A percentile compares a stretch with the other conserved stretches of the same genome.
Evolutionary conservation across 2,113 vertebrate genomes (phyloP).

Genomic region (Mus pahari): DNA sequence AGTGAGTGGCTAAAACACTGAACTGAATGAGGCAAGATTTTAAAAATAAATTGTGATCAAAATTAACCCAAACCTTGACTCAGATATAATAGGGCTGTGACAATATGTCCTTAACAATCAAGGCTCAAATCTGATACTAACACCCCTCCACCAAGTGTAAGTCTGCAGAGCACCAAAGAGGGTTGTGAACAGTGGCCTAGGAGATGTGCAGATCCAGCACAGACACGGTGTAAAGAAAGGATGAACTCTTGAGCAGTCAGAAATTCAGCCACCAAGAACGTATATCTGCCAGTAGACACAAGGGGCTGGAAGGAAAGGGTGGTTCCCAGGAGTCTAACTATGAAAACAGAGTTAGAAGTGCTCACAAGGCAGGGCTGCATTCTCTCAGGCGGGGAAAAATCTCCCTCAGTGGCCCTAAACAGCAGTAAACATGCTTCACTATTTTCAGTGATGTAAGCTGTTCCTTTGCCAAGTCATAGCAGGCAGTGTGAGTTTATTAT

Average conservation of each 20-base stretch:
- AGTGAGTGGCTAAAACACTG: slow-evolving; percentile 8
- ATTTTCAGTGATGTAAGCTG: background rate
- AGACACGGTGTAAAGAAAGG: background rate
- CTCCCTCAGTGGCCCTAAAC: background rate
- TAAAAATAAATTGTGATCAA: slow-evolving; percentile 14
- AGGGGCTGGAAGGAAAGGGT: background rate
- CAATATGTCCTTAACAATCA: background rate
- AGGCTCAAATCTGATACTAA: background rate
- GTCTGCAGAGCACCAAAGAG: background rate
- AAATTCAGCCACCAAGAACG: background rate
- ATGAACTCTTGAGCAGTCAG: background rate
- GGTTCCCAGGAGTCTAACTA: background rate
- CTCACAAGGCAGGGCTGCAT: background rate
- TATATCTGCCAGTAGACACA: background rate
- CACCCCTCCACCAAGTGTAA: background rate
- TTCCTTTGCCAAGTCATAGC: background rate
- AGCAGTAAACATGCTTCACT: background rate
- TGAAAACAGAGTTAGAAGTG: background rate
- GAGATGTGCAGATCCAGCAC: background rate
- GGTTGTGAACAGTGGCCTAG: background rate
- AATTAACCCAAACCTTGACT: background rate
- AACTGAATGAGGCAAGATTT: slow-evolving; percentile 6
- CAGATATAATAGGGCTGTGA: background rate
- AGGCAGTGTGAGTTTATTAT: background rate
- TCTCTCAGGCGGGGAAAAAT: background rate